Evolutionary conservation across 2,888 invertebrate genomes (phyloP).

Genomic region (Drosophila macrospina): DNA sequence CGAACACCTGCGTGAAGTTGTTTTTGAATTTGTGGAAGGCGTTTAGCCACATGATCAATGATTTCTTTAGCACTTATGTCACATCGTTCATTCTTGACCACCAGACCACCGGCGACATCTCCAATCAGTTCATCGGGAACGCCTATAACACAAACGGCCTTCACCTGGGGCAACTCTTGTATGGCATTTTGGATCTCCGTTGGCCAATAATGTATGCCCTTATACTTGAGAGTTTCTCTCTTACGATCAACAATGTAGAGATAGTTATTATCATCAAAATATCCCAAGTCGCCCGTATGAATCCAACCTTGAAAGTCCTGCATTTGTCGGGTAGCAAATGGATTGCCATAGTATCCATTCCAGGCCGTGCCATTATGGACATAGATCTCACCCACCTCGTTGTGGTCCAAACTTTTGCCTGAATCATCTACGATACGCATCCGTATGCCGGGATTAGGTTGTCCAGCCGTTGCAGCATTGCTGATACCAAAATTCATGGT

Average conservation of each 20-base stretch:
- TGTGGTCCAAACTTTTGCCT: slow-evolving; percentile 59
- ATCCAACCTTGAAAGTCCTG: slow-evolving; percentile 77
- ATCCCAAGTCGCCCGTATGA: slow-evolving; percentile 82
- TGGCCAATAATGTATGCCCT: slow-evolving; percentile 66
- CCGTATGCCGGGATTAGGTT: slow-evolving; percentile 48
- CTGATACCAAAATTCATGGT: slow-evolving; percentile 39
- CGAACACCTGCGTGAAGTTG: slow-evolving; percentile 72
- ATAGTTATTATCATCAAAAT: slow-evolving; percentile 75
- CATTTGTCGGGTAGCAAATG: slow-evolving; percentile 57
- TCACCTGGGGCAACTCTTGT: slow-evolving; percentile 65
- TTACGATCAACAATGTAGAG: slow-evolving; percentile 76
- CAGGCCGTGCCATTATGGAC: slow-evolving; percentile 57
- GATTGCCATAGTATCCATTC: slow-evolving; percentile 80
- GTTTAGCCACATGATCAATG: slow-evolving; percentile 53
- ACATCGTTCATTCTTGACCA: slow-evolving; percentile 28
- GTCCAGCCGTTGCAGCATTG: slow-evolving; percentile 67
- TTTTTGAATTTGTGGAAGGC: slow-evolving; percentile 37
- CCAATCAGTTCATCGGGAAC: slow-evolving; percentile 48
- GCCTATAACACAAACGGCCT: slow-evolving; percentile 70
- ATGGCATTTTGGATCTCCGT: slow-evolving; percentile 77
- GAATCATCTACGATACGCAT: slow-evolving; percentile 73
- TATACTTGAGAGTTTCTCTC: slow-evolving; percentile 79
- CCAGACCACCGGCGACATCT: slow-evolving; percentile 54
- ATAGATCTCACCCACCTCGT: slow-evolving; percentile 79
- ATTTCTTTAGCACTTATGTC: slow-evolving; percentile 45